Conservation (phyloP, 2,888 invertebrate species). For the Sinhomidia bicolor region DNA sequence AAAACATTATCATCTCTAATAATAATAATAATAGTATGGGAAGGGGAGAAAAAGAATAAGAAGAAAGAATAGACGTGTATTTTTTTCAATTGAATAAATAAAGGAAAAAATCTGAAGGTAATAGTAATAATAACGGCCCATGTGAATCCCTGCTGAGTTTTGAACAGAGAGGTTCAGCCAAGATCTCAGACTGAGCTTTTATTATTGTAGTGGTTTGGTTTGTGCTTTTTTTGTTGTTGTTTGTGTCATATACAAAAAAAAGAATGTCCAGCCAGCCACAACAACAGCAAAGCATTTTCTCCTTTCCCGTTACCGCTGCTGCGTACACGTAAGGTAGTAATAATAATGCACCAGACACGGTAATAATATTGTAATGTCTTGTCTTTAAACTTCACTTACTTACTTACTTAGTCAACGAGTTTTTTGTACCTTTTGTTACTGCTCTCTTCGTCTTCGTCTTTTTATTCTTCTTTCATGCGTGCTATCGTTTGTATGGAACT, state of each 20-base stretch:
- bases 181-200: constrained; percentile 46
- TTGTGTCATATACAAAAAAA: constrained; percentile 30
- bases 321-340: not conserved
- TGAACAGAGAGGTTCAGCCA: constrained; percentile 28
- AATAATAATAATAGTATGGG: not conserved
- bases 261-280: constrained; percentile 31
- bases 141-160: constrained; percentile 49
- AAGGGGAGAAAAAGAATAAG: not conserved
- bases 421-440: constrained; percentile 45
- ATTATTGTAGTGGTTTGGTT: constrained; percentile 26
- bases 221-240: constrained; percentile 11
- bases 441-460: not conserved
- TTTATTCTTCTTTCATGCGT: not conserved
- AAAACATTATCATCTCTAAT: constrained; percentile 34
- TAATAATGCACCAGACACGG: constrained; percentile 27
- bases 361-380: constrained; percentile 62
- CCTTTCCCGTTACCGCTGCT: not conserved
- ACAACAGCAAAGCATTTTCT: not conserved
- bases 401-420: constrained; percentile 31
- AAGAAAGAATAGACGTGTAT: not conserved
- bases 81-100: constrained; percentile 57
- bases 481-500: constrained; percentile 1
- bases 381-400: constrained; percentile 48
- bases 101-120: constrained; percentile 5
- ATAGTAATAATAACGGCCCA: constrained; percentile 44